A percentile compares a stretch with the other conserved stretches of the same genome.
phyloP scores from a whole-genome alignment of 2,888 invertebrate species.

The Aquatica leii region DNA sequence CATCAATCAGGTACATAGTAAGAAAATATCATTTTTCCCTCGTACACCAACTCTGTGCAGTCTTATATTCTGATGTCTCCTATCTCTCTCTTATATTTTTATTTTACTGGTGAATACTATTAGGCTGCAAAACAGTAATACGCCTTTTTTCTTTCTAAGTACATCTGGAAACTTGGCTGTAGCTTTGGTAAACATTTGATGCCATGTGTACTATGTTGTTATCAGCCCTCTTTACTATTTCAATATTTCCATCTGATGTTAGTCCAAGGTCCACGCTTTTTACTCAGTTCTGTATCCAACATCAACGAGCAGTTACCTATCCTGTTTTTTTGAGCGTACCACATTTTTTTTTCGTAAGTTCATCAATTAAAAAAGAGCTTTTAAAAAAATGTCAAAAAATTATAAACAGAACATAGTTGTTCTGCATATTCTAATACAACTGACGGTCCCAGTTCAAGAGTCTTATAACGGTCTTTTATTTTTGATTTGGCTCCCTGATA shows the following conservation, averaged over 20 bases:
- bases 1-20: no score
- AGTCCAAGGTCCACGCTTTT: background rate
- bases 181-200: background rate
- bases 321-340: background rate
- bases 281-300: background rate
- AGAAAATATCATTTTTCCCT: no score
- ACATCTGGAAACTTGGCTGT: background rate
- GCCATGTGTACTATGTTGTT: background rate
- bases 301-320: background rate
- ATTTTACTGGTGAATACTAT: background rate
- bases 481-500: background rate
- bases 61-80: no score
- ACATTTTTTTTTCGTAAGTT: background rate
- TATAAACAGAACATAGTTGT: background rate
- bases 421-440: background rate
- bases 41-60: no score
- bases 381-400: no score
- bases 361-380: background rate
- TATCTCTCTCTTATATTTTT: background rate
- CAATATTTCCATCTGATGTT: background rate
- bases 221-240: background rate
- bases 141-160: background rate
- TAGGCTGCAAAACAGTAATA: background rate
- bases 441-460: background rate
- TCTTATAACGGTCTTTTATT: background rate